Conservation (phyloP, 2,888 invertebrate genomes). For the Drosophila meridionalis region DNA sequence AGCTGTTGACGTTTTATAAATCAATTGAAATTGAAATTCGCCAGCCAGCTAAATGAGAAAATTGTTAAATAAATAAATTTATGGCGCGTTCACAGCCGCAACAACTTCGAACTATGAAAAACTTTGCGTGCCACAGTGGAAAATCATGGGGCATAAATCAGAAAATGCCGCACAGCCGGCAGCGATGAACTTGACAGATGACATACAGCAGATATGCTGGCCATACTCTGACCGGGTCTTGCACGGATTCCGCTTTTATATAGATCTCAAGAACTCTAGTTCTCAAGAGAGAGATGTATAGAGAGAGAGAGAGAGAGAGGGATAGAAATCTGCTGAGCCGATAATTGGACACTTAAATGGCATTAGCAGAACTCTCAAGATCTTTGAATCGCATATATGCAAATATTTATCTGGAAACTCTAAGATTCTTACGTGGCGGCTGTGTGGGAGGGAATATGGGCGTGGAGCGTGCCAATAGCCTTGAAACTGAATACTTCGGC, state of each 20-base stretch:
- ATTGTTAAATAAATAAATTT: conserved; percentile 67
- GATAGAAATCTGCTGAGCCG: conserved; percentile 31
- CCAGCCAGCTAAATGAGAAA: conserved; percentile 58
- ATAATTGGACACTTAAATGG: conserved; percentile 80
- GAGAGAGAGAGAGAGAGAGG: conserved; percentile 3
- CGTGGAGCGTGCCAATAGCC: conserved; percentile 57
- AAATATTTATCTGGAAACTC: conserved; percentile 69
- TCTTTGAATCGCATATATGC: conserved; percentile 59
- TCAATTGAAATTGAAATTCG: conserved; percentile 75
- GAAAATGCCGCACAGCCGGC: conserved; percentile 63
- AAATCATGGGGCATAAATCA: conserved; percentile 79
- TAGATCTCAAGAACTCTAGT: conserved; percentile 21
- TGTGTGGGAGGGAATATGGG: conserved; percentile 1
- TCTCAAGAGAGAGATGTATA: background rate
- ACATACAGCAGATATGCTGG: conserved; percentile 76
- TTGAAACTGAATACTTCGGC: conserved; percentile 71
- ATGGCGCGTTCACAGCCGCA: conserved; percentile 44
- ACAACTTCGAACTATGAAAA: conserved; percentile 49
- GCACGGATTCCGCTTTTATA: conserved; percentile 16
- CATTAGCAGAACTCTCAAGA: conserved; percentile 63
- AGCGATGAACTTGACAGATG: conserved; percentile 75
- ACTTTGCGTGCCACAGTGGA: conserved; percentile 76
- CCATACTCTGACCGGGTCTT: conserved; percentile 37
- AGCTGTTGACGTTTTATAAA: conserved; percentile 78
- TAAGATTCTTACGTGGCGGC: conserved; percentile 25